Evolutionary conservation across 30 jellyfish, hydroid and myxozoan genomes (phyloP), one percentile per base, ranked within the genome.

Genomic region (Morbakka virulenta): DNA sequence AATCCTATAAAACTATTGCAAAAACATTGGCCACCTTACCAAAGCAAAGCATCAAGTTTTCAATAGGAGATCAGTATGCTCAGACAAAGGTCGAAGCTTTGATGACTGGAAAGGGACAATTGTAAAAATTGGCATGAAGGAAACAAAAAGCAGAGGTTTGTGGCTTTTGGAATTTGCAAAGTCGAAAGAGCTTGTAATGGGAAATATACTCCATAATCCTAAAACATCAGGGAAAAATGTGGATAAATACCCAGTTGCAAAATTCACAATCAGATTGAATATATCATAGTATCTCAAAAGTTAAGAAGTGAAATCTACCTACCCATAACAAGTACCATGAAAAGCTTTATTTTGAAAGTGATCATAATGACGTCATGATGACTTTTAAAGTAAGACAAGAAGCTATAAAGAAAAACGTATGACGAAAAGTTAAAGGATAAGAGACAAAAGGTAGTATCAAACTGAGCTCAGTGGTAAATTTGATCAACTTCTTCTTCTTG

Each of bases 311-410:
- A 82, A 12, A 77, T 78, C 53, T 62, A 78, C 87, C 32, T 27
- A 61, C 77, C 76, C 22, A 61, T 6, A 33, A 63, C 89, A 28
- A 26, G 83, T 35, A 65, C 64, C 35, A 13, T 33, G 41, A 64
- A 64, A 66, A 47, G 64, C 83, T 82, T 2, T 82, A 78, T 48
- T 48, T 65, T 41, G 89, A 82, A 35, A 63, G 74, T 65, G 83
- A 78, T 61, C 89, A 78, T 33, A 74, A 36, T 61, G 71, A 62
- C 22, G 84, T 78, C 24, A 63, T 78, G 89, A 65, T 61, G 84
- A 27, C 73, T 21, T 3, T 78, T 22, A 78, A 78, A 47, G 61
- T 78, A 68, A 63, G 64, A 62, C 67, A 28, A 47, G 14, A 28
- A 24, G 33, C 78, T 30, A 76, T 33, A 32, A 76, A 62, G 72